Evolutionary conservation across 2,113 vertebrate species (phyloP).

Genomic region (Alethe diademata): DNA sequence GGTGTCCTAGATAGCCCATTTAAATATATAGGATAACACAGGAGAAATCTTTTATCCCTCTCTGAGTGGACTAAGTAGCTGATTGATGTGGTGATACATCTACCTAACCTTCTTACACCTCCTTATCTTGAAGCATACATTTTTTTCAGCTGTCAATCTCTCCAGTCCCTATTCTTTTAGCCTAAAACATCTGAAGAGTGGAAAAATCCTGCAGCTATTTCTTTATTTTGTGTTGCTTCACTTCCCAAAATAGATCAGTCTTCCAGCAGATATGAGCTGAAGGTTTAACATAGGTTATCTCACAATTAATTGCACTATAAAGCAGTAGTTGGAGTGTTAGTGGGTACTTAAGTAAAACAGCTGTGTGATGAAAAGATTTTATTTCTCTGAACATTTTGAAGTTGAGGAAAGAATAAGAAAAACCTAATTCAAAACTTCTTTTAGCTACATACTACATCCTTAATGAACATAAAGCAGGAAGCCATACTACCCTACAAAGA

Average conservation of each 20-base stretch:
- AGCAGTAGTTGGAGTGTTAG: background rate
- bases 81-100: background rate
- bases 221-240: background rate
- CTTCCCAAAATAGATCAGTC: background rate
- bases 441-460: background rate
- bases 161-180: background rate
- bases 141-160: background rate
- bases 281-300: background rate
- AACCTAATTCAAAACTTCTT: constrained; percentile 19
- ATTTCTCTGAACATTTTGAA: background rate
- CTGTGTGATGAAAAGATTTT: background rate
- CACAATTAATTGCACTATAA: constrained; percentile 14
- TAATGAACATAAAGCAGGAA: constrained; percentile 10
- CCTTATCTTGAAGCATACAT: background rate
- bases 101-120: background rate
- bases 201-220: background rate
- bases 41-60: background rate
- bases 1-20: background rate
- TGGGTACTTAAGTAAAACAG: background rate
- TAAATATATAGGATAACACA: background rate
- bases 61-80: background rate
- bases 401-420: background rate
- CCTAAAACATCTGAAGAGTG: background rate
- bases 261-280: background rate
- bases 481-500: background rate